These are phyloP conservation scores for Lacanobia wlatinum DNA, from an alignment of 2,888 invertebrate genomes.

Conservation along the genomic window DNA sequence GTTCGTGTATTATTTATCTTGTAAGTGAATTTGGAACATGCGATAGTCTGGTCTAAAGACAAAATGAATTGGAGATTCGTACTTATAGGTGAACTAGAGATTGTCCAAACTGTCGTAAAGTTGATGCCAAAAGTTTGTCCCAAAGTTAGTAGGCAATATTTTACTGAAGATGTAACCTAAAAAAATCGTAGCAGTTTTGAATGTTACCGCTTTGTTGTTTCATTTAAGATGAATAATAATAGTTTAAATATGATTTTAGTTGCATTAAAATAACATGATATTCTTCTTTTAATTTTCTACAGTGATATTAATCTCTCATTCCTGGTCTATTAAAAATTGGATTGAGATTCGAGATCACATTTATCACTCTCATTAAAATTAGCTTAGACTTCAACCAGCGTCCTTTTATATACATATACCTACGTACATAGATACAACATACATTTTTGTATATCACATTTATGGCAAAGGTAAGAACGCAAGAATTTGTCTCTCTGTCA, in stretches of 20 bases:
- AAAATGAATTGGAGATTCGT: too few relatives aligned
- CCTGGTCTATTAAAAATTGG: neutral
- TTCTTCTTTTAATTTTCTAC: neutral
- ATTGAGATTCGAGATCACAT: neutral
- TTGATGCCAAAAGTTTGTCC: too few relatives aligned
- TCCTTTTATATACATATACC: neutral
- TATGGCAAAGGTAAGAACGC: conserved; percentile 56
- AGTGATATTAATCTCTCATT: neutral
- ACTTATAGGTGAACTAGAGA: neutral
- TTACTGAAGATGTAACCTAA: neutral
- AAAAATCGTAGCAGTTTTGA: too few relatives aligned
- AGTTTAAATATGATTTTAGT: neutral
- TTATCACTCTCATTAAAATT: conserved; percentile 8
- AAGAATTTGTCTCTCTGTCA: conserved; percentile 79
- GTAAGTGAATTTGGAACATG: neutral
- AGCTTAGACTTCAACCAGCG: neutral
- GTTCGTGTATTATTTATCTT: conserved; percentile 3
- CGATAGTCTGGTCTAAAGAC: neutral
- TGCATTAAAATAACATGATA: neutral
- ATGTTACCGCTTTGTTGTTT: neutral
- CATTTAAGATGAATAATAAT: neutral
- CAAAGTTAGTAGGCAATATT: neutral
- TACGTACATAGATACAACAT: neutral
- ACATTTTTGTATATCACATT: neutral
- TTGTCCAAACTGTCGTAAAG: neutral